A percentile compares a stretch with the other conserved stretches of the same genome.
These are phyloP conservation scores for Sardinella longiceps DNA, from an alignment of 2,797 vertebrate genomes.

Conservation along the genomic window DNA sequence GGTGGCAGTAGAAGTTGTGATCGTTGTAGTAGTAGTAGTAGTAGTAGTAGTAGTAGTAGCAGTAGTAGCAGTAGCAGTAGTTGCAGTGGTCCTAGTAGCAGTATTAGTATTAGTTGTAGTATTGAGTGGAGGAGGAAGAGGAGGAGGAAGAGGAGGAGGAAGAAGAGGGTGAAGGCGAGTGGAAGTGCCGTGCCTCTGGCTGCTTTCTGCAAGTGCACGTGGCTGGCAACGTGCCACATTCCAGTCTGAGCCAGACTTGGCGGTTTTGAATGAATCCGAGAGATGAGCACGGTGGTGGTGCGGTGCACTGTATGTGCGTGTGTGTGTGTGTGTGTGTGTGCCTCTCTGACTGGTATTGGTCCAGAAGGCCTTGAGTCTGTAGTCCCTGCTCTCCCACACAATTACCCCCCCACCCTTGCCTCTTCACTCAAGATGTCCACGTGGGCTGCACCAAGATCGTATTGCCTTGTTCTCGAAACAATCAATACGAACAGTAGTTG, in stretches of 20 bases:
- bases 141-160: neutral
- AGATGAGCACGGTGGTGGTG: neutral
- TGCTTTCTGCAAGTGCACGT: conserved; percentile 57
- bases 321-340: neutral
- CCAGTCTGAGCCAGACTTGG: conserved; percentile 36
- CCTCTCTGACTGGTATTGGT: neutral
- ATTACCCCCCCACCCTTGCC: neutral
- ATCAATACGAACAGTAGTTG: neutral
- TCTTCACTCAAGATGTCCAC: neutral
- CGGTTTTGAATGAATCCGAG: neutral
- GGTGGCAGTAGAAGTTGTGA: neutral
- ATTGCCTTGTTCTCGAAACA: neutral
- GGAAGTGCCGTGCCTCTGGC: conserved; percentile 39
- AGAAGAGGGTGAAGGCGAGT: conserved; percentile 25
- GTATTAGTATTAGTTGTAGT: neutral
- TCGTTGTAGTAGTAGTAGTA: neutral
- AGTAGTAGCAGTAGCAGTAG: neutral
- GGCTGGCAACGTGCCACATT: conserved; percentile 59
- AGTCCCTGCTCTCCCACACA: neutral
- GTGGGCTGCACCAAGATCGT: neutral
- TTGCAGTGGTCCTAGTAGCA: too few relatives aligned
- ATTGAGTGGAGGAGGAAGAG: neutral
- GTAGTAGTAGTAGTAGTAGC: neutral
- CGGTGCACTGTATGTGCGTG: neutral
- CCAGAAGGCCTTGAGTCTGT: neutral